These are phyloP conservation scores for Parotia lawesii DNA, from an alignment of 2,113 vertebrate genomes.

Conservation along the genomic window DNA sequence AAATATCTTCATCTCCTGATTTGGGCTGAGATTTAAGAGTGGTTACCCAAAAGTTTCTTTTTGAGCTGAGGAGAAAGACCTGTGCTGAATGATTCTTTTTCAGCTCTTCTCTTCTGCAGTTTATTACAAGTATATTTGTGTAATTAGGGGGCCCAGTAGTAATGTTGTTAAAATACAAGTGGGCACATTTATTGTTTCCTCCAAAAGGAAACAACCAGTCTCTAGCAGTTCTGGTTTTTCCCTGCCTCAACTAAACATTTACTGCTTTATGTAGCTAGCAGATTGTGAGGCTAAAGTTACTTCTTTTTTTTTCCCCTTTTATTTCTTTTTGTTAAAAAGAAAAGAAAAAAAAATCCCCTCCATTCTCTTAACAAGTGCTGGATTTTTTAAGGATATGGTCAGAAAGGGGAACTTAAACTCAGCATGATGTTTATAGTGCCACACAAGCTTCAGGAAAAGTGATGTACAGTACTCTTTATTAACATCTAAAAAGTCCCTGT, in stretches of 20 bases:
- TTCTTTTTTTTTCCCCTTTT: background rate
- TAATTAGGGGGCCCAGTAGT: conserved; percentile 74
- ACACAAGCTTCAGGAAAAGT: conserved; percentile 50
- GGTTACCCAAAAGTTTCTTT: background rate
- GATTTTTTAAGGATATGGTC: conserved; percentile 40
- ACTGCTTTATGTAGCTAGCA: conserved; percentile 66
- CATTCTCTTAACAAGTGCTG: conserved; percentile 39
- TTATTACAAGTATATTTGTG: conserved; percentile 71
- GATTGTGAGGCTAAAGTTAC: conserved; percentile 61
- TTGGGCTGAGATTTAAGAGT: background rate
- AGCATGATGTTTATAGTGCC: conserved; percentile 52
- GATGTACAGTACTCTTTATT: conserved; percentile 27
- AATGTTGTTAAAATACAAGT: conserved; percentile 76
- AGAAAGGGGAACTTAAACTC: conserved; percentile 53
- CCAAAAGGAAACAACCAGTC: conserved; percentile 85
- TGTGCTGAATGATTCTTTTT: background rate
- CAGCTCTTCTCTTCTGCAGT: conserved; percentile 25
- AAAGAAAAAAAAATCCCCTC: background rate
- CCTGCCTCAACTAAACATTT: conserved; percentile 80
- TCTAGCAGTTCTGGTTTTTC: conserved; percentile 69
- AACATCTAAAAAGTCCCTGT: conserved; percentile 2
- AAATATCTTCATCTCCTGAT: background rate
- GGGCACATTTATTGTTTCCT: conserved; percentile 89
- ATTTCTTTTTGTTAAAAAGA: conserved; percentile 28
- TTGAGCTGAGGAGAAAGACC: background rate